These are phyloP conservation scores for Plagiodera versicolora DNA, from an alignment of 2,888 invertebrate species.

Conservation along the genomic window DNA sequence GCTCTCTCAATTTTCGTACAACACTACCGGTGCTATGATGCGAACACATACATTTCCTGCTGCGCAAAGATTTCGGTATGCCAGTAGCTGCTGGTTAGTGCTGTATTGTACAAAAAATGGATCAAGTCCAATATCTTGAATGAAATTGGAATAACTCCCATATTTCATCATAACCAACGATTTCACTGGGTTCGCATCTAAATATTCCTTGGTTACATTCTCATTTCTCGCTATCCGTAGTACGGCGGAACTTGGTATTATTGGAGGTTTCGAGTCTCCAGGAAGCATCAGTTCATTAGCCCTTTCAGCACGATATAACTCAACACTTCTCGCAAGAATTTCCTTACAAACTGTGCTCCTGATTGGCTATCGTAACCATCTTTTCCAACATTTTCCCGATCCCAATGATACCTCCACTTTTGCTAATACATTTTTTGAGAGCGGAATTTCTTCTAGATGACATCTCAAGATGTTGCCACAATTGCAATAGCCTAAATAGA, in stretches of 20 bases:
- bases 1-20: neutral
- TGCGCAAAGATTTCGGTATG: neutral
- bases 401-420: neutral
- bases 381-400: neutral
- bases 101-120: slow-evolving; percentile 5
- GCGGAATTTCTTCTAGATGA: neutral
- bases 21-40: neutral
- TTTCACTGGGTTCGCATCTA: neutral
- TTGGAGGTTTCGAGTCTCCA: neutral
- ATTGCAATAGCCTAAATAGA: neutral
- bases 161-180: neutral
- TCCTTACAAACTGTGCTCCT: neutral
- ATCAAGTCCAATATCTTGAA: neutral
- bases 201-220: neutral
- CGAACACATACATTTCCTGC: neutral
- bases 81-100: neutral
- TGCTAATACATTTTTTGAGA: neutral
- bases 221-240: neutral
- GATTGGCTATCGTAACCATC: neutral
- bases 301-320: neutral
- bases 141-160: neutral
- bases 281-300: neutral
- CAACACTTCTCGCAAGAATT: neutral
- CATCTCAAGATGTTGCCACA: neutral
- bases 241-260: neutral